A percentile compares a stretch with the other conserved stretches of the same genome.
Conservation (phyloP, 2,888 invertebrate genomes). For the Globia sparganii region DNA sequence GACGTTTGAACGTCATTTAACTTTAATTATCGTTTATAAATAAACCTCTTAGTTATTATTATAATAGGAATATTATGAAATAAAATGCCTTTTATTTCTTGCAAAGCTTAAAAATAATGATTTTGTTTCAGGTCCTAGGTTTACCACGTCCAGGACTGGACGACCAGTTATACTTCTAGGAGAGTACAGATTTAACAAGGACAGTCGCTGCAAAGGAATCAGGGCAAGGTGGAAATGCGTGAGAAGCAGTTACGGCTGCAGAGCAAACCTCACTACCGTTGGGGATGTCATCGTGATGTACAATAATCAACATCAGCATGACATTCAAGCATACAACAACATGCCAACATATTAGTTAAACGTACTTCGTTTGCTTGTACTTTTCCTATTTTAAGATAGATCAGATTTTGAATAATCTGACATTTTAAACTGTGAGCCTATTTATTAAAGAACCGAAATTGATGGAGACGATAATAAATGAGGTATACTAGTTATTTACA, state of each 20-base stretch:
- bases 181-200: conserved; percentile 72
- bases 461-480: neutral
- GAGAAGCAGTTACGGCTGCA: conserved; percentile 72
- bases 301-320: conserved; percentile 32
- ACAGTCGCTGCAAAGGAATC: conserved; percentile 68
- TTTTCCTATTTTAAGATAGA: no score
- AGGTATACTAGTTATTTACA: neutral
- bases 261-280: conserved; percentile 72
- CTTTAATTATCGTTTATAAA: neutral
- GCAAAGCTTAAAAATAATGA: neutral
- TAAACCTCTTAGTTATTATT: no score
- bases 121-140: conserved; percentile 24
- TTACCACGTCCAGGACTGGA: conserved; percentile 59
- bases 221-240: conserved; percentile 75
- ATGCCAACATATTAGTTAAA: no score
- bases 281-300: conserved; percentile 68
- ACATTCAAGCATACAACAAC: no score
- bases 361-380: no score
- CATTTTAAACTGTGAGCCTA: no score
- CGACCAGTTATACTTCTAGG: conserved; percentile 75
- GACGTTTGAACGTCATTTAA: neutral
- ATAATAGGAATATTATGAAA: no score
- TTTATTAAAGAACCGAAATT: neutral
- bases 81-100: neutral
- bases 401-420: neutral